Base-by-base conservation (phyloP, 2,888 invertebrate genomes). In the Eupithecia subumbrata region DNA sequence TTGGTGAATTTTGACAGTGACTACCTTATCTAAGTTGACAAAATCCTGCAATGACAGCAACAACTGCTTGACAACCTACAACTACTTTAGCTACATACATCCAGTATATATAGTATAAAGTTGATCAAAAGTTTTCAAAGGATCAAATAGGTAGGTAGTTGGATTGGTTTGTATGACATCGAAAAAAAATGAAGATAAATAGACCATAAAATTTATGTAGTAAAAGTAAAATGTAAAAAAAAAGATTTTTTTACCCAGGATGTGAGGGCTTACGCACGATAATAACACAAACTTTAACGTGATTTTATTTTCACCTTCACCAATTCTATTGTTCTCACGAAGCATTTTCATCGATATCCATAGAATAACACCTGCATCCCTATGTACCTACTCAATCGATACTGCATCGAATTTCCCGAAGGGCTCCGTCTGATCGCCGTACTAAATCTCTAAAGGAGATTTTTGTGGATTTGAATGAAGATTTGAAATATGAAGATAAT, bases 361-460 rank as follows among this genome's bases (percentile, higher is more conserved):
- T 12, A 25, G 22, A 5, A 3, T 60, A 14, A 25, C 56, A 25
- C 5, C 5, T 25, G 25, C 25, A 60, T 60, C 60, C 22, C 60
- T 60, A 25, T 48, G 60, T 2, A 8, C n/a, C n/a, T n/a, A n/a
- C 5, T 60, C 45, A 70, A 87, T 86, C 87, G 85, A 88, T 86
- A 87, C 80, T 88, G 87, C 90, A 86, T 87, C 82, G 84, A 84
- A 90, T 90, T 90, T 90, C 90, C 90, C 90, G 84, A 84, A 84
- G 90, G 90, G 83, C 79, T 83, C 74, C 75, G 75, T 74, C 74
- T 74, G 73, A 74, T 64, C 77, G 52, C 22, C 71, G 45, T 48
- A n/a, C n/a, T n/a, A 71, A 63, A 66, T 67, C 73, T 73, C 60
- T 60, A 68, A 68, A 45, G 71, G 22, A 48, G 66, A 73, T 76